Percentiles rank a stretch among this genome's conserved stretches.
Evolutionary conservation across 2,888 invertebrate species (phyloP).

Genomic region (Maniola hyperantus): DNA sequence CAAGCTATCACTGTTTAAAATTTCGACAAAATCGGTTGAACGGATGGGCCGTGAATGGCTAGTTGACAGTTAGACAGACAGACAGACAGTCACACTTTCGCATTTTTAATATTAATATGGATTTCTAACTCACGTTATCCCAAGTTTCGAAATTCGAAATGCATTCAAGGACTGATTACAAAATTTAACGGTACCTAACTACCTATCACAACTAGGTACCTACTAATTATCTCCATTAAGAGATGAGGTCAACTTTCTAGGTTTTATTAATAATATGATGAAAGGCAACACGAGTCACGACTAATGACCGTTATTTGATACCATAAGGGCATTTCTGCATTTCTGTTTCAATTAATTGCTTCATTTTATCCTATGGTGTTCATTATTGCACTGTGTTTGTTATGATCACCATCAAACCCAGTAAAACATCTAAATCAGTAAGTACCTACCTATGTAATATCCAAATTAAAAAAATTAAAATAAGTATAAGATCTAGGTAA

Average conservation of each 20-base stretch:
- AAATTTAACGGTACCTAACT: too few species aligned
- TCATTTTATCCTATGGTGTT: constrained; percentile 30
- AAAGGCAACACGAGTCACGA: constrained; percentile 33
- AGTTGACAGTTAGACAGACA: too few species aligned
- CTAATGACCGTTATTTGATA: constrained; percentile 29
- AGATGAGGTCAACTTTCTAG: constrained; percentile 35
- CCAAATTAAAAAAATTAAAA: not conserved
- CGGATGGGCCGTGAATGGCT: too few species aligned
- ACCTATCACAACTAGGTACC: too few species aligned
- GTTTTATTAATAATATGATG: constrained; percentile 32
- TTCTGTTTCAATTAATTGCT: constrained; percentile 35
- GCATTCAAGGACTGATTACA: not conserved
- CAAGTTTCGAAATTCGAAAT: too few species aligned
- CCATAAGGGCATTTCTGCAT: constrained; percentile 28
- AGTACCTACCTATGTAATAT: not conserved
- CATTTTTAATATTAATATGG: too few species aligned
- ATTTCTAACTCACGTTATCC: too few species aligned
- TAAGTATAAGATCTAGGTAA: too few species aligned
- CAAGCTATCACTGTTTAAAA: too few species aligned
- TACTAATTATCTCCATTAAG: constrained; percentile 11
- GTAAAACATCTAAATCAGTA: not conserved
- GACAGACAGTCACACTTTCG: too few species aligned
- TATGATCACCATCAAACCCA: not conserved
- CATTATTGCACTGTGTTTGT: constrained; percentile 15
- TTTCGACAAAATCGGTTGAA: too few species aligned